Evolutionary conservation across 1,140 invertebrate species (phyloP).

Genomic region (Steinernema khuongi): DNA sequence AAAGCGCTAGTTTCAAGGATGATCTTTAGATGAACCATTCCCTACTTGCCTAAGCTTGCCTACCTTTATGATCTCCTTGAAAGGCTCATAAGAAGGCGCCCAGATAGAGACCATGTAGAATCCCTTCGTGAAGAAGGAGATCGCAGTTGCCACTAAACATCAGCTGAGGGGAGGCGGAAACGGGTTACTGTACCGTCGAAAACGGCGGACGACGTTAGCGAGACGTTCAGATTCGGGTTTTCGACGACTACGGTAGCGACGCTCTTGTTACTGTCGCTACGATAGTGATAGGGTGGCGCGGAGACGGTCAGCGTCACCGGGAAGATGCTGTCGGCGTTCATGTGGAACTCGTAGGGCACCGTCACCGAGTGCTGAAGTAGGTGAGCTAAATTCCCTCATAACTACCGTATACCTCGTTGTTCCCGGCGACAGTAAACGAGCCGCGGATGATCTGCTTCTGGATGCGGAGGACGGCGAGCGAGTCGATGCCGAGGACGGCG

Average conservation of each 20-base stretch:
- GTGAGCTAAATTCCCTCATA: neutral
- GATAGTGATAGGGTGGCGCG: neutral
- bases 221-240: neutral
- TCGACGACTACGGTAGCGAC: neutral
- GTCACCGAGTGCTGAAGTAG: neutral
- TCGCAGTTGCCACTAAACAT: neutral
- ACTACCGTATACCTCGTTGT: neutral
- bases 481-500: neutral
- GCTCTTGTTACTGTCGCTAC: neutral
- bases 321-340: neutral
- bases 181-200: neutral
- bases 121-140: constrained; percentile 7
- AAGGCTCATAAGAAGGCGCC: neutral
- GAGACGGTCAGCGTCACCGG: constrained; percentile 2
- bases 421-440: neutral
- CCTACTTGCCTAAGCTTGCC: neutral
- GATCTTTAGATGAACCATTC: too few species aligned
- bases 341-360: neutral
- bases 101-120: neutral
- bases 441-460: neutral
- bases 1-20: too few species aligned
- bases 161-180: neutral
- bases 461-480: neutral
- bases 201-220: neutral
- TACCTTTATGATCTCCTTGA: neutral